Evolutionary conservation across 1,140 invertebrate species (phyloP), one percentile per base, ranked within the genome.

Genomic region (Papilio polyxenes): DNA sequence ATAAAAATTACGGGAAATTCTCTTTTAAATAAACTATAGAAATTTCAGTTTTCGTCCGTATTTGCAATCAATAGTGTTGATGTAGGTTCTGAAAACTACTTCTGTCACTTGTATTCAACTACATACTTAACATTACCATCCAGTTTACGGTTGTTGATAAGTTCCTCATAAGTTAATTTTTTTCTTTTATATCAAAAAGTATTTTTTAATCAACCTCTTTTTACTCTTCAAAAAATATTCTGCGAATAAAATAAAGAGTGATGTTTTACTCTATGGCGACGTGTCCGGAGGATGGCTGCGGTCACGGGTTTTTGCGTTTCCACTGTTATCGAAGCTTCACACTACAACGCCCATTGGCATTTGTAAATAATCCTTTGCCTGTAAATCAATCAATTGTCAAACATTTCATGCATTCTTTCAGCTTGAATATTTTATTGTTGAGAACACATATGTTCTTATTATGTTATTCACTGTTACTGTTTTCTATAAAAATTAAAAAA

Each of bases 261-360:
- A 37, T 72, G 15, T 72, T 65, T 72, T 72, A 72, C 23, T 72
- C 65, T 72, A 13, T 72, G 65, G 23, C 62, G 9, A 65, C 3
- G 65, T 72, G 65, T 31, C 65, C 31, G 23, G 23, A 59, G 31
- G 65, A 72, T 37, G 65, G 65, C 31, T 72, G 65, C 65, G 65
- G 65, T 72, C 65, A 72, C 65, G 65, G 65, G 65, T 37, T 65
- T 65, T 65, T 37, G 65, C 31, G 65, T 72, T 72, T 37, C 23
- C 65, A 72, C 65, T 72, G 31, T 72, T 72, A 72, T 72, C 65
- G 65, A 72, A 37, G 23, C 11, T 72, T 72, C 65, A 72, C 65
- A 72, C 65, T 72, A 72, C 65, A 72, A 72, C 65, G 65, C 65
- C 65, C 65, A 72, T 37, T 72, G 65, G 65, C 65, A 72, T 72